phyloP scores from a whole-genome alignment of 2,888 invertebrate genomes.

The Leucophenga montana region DNA sequence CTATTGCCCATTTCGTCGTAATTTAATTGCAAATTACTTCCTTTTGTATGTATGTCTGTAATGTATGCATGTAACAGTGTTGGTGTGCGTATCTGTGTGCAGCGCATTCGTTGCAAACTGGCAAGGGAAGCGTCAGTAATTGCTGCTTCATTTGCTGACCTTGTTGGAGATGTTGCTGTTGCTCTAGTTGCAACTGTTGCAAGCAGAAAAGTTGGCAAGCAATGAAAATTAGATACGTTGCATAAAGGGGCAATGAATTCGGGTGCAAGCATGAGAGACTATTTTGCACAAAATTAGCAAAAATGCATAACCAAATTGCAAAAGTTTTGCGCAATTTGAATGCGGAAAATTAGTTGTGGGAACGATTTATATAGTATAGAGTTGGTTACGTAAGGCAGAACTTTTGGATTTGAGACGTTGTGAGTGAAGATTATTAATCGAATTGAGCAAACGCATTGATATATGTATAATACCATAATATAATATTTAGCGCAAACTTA shows the following conservation, averaged over 20 bases:
- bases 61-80: conserved; percentile 20
- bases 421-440: neutral
- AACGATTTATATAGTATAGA: neutral
- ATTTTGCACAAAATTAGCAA: conserved; percentile 39
- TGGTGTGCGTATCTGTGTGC: too few species aligned
- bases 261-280: too few species aligned
- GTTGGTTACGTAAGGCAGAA: neutral
- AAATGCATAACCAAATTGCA: conserved; percentile 56
- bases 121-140: conserved; percentile 42
- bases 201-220: conserved; percentile 14
- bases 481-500: neutral
- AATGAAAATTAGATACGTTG: too few species aligned
- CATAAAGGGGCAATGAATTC: neutral
- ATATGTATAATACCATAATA: too few species aligned
- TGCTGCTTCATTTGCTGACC: conserved; percentile 60
- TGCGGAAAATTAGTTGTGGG: conserved; percentile 16
- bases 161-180: conserved; percentile 3
- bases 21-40: conserved; percentile 74
- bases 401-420: conserved; percentile 8
- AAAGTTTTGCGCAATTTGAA: conserved; percentile 47
- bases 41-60: conserved; percentile 51
- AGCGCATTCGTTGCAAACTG: conserved; percentile 19
- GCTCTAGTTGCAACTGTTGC: conserved; percentile 17
- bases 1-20: conserved; percentile 73
- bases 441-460: neutral